Evolutionary conservation across 2,113 vertebrate genomes (phyloP).

Genomic region (Corythornis cristatus): DNA sequence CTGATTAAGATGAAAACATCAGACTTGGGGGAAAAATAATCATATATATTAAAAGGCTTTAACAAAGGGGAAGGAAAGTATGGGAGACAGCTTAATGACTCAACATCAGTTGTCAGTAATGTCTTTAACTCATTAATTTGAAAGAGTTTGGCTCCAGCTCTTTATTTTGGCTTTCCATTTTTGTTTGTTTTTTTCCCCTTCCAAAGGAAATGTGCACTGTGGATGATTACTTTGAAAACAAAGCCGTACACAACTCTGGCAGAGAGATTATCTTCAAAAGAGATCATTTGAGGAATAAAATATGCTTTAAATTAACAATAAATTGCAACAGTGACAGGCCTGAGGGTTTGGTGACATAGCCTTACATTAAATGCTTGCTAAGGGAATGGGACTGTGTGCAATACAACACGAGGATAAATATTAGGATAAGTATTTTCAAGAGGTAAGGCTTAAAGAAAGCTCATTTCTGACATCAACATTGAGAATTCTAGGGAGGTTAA

Average conservation of each 20-base stretch:
- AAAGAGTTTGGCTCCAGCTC: conserved; percentile 10
- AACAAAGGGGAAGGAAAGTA: background rate
- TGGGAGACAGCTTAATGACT: background rate
- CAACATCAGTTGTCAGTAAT: conserved; percentile 2
- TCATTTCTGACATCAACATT: background rate
- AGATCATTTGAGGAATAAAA: conserved; percentile 33
- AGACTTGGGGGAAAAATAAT: background rate
- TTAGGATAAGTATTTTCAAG: conserved; percentile 32
- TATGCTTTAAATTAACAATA: conserved; percentile 51
- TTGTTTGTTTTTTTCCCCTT: conserved; percentile 47
- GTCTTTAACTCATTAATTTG: conserved; percentile 56
- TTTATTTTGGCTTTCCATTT: conserved; percentile 56
- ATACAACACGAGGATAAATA: background rate
- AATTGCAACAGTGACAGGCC: conserved; percentile 13
- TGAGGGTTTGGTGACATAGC: conserved; percentile 30
- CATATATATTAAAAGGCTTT: background rate
- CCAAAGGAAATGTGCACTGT: conserved; percentile 51
- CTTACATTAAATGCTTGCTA: conserved; percentile 20
- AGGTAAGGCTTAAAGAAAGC: background rate
- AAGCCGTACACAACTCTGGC: conserved; percentile 39
- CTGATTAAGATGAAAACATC: conserved; percentile 49
- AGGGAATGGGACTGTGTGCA: background rate
- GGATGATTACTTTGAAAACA: conserved; percentile 56
- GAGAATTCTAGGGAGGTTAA: background rate
- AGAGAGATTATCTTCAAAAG: conserved; percentile 46